Evolutionary conservation across 2,797 vertebrate species (phyloP).

Genomic region (Sebastes reedi): DNA sequence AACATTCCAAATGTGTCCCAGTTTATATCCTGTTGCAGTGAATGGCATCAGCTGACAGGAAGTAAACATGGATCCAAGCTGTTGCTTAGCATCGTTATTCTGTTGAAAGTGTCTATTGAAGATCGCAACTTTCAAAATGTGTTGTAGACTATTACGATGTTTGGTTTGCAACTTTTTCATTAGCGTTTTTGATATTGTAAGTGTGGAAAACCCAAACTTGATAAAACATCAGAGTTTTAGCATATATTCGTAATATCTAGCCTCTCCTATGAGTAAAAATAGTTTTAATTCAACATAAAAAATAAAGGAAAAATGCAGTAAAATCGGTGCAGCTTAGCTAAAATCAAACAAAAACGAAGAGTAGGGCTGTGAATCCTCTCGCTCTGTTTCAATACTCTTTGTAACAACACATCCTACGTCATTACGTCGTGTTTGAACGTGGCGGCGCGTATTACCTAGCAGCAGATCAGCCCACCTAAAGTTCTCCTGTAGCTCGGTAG

Average conservation of each 20-base stretch:
- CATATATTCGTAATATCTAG: not conserved
- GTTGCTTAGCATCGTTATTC: not conserved
- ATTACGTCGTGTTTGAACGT: constrained; percentile 75
- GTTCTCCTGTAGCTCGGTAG: not conserved
- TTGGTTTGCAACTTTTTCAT: not conserved
- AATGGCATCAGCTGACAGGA: not conserved
- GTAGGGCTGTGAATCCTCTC: not conserved
- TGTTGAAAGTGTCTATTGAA: not conserved
- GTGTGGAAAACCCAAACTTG: not conserved
- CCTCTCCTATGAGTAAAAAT: not conserved
- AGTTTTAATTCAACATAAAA: not conserved
- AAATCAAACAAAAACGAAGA: not conserved
- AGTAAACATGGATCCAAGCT: not conserved
- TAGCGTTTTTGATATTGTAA: not conserved
- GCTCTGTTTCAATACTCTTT: not conserved
- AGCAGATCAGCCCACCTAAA: not conserved
- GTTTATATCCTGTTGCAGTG: not conserved
- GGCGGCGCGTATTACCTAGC: constrained; percentile 51
- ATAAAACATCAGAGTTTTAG: not conserved
- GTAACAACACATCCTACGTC: constrained; percentile 29
- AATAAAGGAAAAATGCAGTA: not conserved
- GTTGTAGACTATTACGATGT: not conserved
- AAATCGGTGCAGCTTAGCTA: not conserved
- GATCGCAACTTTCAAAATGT: not conserved
- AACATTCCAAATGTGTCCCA: not conserved